Conservation (phyloP, 2,113 vertebrate species). For the Bubo blakistoni region DNA sequence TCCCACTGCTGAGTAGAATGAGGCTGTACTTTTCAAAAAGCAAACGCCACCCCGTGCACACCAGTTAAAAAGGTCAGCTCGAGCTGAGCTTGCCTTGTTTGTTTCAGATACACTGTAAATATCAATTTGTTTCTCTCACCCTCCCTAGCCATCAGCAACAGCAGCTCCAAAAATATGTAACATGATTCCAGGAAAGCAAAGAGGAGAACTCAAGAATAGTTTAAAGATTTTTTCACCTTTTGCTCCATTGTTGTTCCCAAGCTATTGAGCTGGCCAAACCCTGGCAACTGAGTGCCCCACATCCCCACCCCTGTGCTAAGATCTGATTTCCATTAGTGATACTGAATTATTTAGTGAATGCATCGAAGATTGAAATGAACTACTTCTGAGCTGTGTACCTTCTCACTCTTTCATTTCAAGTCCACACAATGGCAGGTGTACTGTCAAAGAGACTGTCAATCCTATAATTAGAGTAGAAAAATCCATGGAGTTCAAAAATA, state of each 20-base stretch:
- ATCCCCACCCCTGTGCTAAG: neutral
- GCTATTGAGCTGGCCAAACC: constrained; percentile 46
- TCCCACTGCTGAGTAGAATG: neutral
- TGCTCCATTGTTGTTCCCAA: constrained; percentile 31
- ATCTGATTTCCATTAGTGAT: constrained; percentile 74
- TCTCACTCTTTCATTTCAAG: constrained; percentile 18
- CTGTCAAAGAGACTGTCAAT: neutral
- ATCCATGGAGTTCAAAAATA: neutral
- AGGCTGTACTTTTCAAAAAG: constrained; percentile 25
- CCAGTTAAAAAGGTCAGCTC: neutral
- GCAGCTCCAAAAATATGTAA: constrained; percentile 43
- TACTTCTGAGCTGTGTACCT: neutral
- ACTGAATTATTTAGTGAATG: constrained; percentile 78
- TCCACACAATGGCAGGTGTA: neutral
- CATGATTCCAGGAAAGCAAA: constrained; percentile 32
- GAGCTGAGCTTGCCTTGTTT: constrained; percentile 28
- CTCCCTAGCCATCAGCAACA: neutral
- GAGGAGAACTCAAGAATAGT: constrained; percentile 1
- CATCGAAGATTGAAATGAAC: constrained; percentile 35
- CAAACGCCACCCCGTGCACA: neutral
- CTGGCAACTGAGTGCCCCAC: constrained; percentile 15
- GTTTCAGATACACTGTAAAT: constrained; percentile 45
- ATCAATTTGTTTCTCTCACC: constrained; percentile 42
- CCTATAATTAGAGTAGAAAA: neutral
- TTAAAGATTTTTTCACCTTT: constrained; percentile 67